Evolutionary conservation across 2,113 vertebrate genomes (phyloP).

Genomic region (Hyperopisus bebe): DNA sequence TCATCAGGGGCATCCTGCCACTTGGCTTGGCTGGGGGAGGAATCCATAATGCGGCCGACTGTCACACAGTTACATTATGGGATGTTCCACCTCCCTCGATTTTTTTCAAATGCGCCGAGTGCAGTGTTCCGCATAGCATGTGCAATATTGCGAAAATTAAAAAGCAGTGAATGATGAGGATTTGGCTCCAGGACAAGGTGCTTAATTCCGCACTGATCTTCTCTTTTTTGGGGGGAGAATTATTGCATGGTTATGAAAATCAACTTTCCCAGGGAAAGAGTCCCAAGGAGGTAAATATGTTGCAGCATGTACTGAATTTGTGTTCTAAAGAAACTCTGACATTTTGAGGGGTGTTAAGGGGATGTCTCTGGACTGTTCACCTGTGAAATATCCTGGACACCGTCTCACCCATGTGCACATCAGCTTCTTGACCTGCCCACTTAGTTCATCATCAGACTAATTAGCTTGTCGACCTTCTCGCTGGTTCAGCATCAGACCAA

Average conservation of each 20-base stretch:
- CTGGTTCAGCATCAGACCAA: background rate
- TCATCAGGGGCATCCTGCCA: slow-evolving; percentile 2
- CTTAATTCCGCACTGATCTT: background rate
- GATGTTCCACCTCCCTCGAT: background rate
- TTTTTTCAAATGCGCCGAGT: background rate
- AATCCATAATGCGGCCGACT: background rate
- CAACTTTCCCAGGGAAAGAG: background rate
- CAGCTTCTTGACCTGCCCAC: background rate
- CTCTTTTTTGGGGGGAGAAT: background rate
- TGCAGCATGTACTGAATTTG: background rate
- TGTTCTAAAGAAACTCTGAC: background rate
- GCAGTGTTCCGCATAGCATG: background rate
- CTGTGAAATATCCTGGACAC: background rate
- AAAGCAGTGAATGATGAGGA: background rate
- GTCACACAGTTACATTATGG: background rate
- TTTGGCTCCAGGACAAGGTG: background rate
- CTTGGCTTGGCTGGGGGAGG: background rate
- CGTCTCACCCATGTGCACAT: background rate
- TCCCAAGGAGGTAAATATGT: background rate
- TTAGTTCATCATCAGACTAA: background rate
- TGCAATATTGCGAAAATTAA: background rate
- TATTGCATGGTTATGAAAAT: background rate
- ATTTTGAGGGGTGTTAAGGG: background rate
- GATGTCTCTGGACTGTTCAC: background rate
- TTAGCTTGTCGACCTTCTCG: background rate